Evolutionary conservation across 2,113 vertebrate genomes (phyloP), one percentile per base, ranked within the genome.

Genomic region (Trichechus manatus): DNA sequence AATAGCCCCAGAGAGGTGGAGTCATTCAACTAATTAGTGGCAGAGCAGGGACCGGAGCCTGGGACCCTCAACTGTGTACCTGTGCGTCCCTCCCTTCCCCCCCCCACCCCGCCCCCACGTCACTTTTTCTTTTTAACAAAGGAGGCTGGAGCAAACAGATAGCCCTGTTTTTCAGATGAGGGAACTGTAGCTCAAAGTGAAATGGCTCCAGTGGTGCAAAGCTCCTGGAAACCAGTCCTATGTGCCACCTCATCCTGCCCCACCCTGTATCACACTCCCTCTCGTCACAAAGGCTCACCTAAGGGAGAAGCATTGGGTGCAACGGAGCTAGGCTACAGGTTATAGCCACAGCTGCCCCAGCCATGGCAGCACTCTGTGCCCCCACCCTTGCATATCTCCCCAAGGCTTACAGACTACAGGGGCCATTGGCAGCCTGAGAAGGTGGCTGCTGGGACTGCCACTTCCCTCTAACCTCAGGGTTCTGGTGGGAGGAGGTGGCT

Each of bases 211-310:
- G 59, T 31, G 33, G 56, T 63, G 5, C 56, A 42, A 91, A 31
- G 81, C 78, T 63, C 86, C 23, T 78, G 31, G 66, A 56, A 92
- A 56, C 63, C n/a, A 29, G n/a, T 25, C 63, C 50, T 50, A 0
- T 25, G 33, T 10, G 23, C 64, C 23, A 64, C 15, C 27, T 53
- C 39, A 6, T 31, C 27, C 47, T 22, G 13, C 20, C 39, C 17
- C 1, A 0, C 5, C 19, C 25, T 27, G 22, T 4, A 1, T 33
- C 61, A 10, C 22, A n/a, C 6, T 42, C 59, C 4, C 1, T 31
- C 27, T 70, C 59, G 47, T 81, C 47, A n/a, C 9, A 64, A 44
- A 53, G 29, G 29, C 29, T 25, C 31, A 0, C 9, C 79, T 66
- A 29, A 70, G 19, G 20, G 66, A 89, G 53, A 79, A 47, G 5